Conservation (phyloP, 2,113 vertebrate species). For the Lota lota region DNA sequence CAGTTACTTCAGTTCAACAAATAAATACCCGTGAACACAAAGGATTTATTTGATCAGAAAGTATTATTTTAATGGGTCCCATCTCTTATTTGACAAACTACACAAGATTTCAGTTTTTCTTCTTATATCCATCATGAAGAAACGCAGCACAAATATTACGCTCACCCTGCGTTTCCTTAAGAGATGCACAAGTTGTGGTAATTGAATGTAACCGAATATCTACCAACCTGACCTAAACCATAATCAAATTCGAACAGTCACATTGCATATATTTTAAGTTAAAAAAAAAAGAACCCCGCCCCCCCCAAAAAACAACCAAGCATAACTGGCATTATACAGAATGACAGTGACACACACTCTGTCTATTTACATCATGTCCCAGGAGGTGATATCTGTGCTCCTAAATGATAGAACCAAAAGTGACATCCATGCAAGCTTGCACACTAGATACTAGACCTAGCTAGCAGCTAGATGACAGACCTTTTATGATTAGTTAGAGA, state of each 20-base stretch:
- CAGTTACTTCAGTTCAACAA: not conserved
- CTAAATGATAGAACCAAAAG: slow-evolving; percentile 93
- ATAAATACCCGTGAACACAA: slow-evolving; percentile 42
- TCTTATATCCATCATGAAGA: slow-evolving; percentile 5
- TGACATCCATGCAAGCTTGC: slow-evolving; percentile 95
- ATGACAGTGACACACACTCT: slow-evolving; percentile 81
- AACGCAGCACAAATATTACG: slow-evolving; percentile 14
- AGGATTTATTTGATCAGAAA: slow-evolving; percentile 56
- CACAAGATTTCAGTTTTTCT: slow-evolving; percentile 3
- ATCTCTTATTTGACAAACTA: slow-evolving; percentile 20
- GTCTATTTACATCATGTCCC: slow-evolving; percentile 86
- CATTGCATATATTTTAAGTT: slow-evolving; percentile 82
- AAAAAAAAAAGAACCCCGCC: slow-evolving; percentile 48
- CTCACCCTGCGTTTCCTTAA: slow-evolving; percentile 24
- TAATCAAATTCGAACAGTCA: slow-evolving; percentile 81
- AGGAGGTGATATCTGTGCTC: slow-evolving; percentile 55
- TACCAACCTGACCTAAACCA: slow-evolving; percentile 78
- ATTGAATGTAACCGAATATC: slow-evolving; percentile 52
- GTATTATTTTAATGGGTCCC: slow-evolving; percentile 14
- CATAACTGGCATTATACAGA: slow-evolving; percentile 62
- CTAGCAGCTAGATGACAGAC: slow-evolving; percentile 87
- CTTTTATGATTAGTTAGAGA: slow-evolving; percentile 62
- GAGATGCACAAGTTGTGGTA: slow-evolving; percentile 24
- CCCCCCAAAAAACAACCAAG: slow-evolving; percentile 43
- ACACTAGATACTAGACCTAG: slow-evolving; percentile 16